Conservation (phyloP, 2,797 vertebrate genomes). For the Muscicapa comitata region DNA sequence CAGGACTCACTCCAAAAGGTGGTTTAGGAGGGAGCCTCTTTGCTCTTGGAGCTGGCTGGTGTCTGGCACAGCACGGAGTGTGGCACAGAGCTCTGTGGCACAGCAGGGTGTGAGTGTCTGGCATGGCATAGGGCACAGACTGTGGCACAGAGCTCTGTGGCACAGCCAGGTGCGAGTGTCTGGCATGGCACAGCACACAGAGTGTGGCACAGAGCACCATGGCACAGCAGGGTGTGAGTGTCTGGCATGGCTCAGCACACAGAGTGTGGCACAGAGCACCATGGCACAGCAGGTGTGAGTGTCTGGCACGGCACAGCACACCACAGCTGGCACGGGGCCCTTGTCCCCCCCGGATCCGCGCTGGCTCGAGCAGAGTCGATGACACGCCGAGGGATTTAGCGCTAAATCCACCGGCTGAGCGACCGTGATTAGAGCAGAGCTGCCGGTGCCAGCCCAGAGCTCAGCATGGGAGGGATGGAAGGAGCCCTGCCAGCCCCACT, state of each 20-base stretch:
- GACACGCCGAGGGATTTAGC: conserved; percentile 19
- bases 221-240: not conserved
- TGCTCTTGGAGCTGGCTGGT: not conserved
- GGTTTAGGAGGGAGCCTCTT: not conserved
- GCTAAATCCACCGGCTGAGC: conserved; percentile 29
- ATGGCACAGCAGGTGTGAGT: not conserved
- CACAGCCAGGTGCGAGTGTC: not conserved
- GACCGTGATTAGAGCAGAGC: not conserved
- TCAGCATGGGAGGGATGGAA: not conserved
- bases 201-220: not conserved
- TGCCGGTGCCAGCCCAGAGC: not conserved
- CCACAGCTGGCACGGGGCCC: not conserved
- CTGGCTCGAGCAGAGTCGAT: not conserved
- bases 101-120: not conserved
- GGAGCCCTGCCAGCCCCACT: not conserved
- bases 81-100: not conserved
- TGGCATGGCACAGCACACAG: not conserved
- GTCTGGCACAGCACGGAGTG: not conserved
- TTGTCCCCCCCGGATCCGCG: not conserved
- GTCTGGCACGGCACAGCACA: not conserved
- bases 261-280: not conserved
- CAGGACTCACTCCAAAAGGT: not conserved
- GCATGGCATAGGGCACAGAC: no score
- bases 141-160: not conserved
- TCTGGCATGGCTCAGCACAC: not conserved